Conservation (phyloP, 2,888 invertebrate species). For the Labia minor region DNA sequence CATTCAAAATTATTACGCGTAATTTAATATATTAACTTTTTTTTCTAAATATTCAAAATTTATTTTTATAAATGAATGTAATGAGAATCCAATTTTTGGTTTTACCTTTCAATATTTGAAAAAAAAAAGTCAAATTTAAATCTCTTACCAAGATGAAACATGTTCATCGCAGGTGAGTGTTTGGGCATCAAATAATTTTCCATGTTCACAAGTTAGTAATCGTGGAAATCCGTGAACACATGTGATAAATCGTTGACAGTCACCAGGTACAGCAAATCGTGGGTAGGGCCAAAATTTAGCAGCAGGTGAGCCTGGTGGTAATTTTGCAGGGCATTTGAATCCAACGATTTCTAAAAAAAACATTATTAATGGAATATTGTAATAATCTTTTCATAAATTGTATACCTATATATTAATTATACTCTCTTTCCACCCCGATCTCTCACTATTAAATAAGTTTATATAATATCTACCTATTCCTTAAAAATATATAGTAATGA, state of each 20-base stretch:
- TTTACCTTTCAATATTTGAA: constrained; percentile 8
- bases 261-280: constrained; percentile 76
- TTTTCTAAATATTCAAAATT: neutral
- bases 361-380: constrained; percentile 18
- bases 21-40: no score
- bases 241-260: constrained; percentile 77
- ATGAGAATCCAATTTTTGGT: neutral
- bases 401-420: constrained; percentile 20
- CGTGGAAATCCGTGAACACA: constrained; percentile 85
- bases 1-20: no score
- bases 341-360: constrained; percentile 65
- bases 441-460: neutral
- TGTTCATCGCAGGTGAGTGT: constrained; percentile 75
- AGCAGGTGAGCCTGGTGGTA: constrained; percentile 65
- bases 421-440: neutral
- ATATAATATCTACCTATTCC: no score
- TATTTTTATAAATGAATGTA: neutral
- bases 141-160: constrained; percentile 30
- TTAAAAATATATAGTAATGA: no score
- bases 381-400: no score
- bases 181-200: constrained; percentile 73
- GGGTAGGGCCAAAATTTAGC: constrained; percentile 90
- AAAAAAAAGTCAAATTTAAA: constrained; percentile 19
- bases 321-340: constrained; percentile 81
- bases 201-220: constrained; percentile 77